Evolutionary conservation across 30 jellyfish, hydroid and myxozoan genomes (phyloP).

Genomic region (Pelagia noctiluca): DNA sequence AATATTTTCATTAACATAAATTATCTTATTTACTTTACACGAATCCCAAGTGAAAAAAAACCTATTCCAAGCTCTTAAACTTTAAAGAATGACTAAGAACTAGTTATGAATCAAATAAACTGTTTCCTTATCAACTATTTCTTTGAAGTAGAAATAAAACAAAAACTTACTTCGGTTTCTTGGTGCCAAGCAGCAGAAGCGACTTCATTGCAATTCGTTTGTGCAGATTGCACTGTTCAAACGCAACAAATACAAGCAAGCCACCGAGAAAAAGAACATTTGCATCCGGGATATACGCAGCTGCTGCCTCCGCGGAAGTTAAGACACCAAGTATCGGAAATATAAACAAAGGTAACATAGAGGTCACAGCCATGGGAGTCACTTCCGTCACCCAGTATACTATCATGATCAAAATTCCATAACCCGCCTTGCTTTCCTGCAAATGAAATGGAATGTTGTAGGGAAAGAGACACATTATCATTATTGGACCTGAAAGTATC

Average conservation of each 20-base stretch:
- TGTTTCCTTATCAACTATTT: not conserved
- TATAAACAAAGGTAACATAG: slow-evolving; percentile 67
- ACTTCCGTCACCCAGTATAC: slow-evolving; percentile 86
- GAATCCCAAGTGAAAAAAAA: not conserved
- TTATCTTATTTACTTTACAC: too few relatives aligned
- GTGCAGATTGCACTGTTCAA: slow-evolving; percentile 85
- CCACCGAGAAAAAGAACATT: slow-evolving; percentile 84
- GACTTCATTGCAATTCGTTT: slow-evolving; percentile 79
- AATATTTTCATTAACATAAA: too few relatives aligned
- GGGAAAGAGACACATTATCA: not conserved
- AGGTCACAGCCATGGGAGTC: slow-evolving; percentile 75
- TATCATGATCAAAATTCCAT: slow-evolving; percentile 72
- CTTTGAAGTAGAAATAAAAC: not conserved
- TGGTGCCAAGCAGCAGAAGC: slow-evolving; percentile 77
- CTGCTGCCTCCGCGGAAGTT: slow-evolving; percentile 54
- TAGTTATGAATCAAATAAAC: not conserved
- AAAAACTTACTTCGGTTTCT: slow-evolving; percentile 55
- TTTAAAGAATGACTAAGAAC: too few relatives aligned
- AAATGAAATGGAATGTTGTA: not conserved
- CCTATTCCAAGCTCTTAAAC: not conserved
- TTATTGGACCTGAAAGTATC: not conserved
- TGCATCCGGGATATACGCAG: slow-evolving; percentile 63
- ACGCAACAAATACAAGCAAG: slow-evolving; percentile 71
- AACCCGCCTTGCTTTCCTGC: slow-evolving; percentile 82
- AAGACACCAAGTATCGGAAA: slow-evolving; percentile 87